These are phyloP conservation scores for Anguilla megastoma DNA, from an alignment of 2,797 vertebrate species.

Conservation along the genomic window DNA sequence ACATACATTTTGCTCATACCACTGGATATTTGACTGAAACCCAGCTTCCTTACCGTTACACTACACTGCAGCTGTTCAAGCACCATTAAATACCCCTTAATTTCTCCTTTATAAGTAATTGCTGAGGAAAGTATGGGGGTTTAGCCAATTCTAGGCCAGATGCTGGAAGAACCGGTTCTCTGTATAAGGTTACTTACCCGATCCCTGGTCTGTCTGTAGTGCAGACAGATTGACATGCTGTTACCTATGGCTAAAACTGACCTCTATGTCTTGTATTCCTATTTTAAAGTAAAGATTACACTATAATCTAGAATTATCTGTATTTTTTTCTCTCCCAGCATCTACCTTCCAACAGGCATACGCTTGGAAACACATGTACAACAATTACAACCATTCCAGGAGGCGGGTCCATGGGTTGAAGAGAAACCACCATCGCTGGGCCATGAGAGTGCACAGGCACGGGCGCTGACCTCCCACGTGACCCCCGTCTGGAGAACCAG, in stretches of 20 bases:
- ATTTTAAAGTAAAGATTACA: not conserved
- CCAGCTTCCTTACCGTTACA: not conserved
- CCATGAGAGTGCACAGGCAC: constrained; percentile 74
- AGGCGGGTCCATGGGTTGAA: constrained; percentile 74
- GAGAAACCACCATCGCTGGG: constrained; percentile 79
- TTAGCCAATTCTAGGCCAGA: not conserved
- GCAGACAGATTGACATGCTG: not conserved
- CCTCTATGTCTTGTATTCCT: not conserved
- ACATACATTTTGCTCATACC: not conserved
- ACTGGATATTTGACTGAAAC: not conserved
- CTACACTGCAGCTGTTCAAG: not conserved
- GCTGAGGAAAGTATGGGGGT: not conserved
- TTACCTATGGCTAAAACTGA: not conserved
- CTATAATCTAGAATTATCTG: not conserved
- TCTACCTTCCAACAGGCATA: constrained; percentile 89
- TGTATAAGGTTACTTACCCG: not conserved
- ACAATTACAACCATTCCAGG: constrained; percentile 75
- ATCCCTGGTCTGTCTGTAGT: not conserved
- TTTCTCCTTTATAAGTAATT: not conserved
- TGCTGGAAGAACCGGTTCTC: not conserved
- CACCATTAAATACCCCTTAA: not conserved
- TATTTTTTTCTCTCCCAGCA: constrained; percentile 74
- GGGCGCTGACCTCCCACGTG: constrained; percentile 73
- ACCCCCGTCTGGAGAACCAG: constrained; percentile 59
- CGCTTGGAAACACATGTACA: constrained; percentile 83